phyloP scores from a whole-genome alignment of 2,888 invertebrate species.

The Dryocosmus kuriphilus region DNA sequence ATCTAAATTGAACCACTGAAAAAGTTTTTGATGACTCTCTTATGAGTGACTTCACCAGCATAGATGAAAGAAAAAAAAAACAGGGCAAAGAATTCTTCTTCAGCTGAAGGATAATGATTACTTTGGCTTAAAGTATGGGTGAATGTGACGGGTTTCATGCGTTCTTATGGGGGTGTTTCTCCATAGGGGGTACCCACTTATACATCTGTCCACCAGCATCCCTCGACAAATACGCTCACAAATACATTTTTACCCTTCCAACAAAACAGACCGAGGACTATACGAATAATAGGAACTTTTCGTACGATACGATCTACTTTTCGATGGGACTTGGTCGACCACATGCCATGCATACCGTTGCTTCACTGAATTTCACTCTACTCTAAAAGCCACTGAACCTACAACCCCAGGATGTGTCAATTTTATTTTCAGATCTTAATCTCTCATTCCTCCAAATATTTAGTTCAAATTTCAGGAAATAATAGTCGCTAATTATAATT shows the following conservation, averaged over 20 bases:
- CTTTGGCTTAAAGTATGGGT: constrained; percentile 28
- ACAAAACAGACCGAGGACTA: constrained; percentile 3
- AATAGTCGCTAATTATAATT: too few species aligned
- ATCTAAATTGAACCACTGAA: too few species aligned
- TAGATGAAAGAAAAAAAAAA: constrained; percentile 14
- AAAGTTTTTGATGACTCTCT: not conserved
- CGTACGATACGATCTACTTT: constrained; percentile 27
- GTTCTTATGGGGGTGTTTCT: constrained; percentile 59
- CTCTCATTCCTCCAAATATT: too few species aligned
- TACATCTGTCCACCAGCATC: constrained; percentile 76
- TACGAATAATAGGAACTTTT: constrained; percentile 31
- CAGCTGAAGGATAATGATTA: constrained; percentile 30
- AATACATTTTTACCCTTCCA: constrained; percentile 46
- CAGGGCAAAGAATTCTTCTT: constrained; percentile 22
- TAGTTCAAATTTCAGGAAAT: too few species aligned
- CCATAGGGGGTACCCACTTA: constrained; percentile 71
- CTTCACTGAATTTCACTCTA: constrained; percentile 41
- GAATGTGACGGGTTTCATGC: constrained; percentile 45
- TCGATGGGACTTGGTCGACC: constrained; percentile 53
- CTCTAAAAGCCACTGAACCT: constrained; percentile 29
- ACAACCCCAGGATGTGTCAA: constrained; percentile 12
- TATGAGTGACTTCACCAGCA: constrained; percentile 21
- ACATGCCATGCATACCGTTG: constrained; percentile 58
- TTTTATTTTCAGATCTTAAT: not conserved
- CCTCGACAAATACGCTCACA: constrained; percentile 56